Percentiles rank a stretch among this genome's conserved stretches.
These are phyloP conservation scores for Dioctria linearis DNA, from an alignment of 2,888 invertebrate species.

Conservation along the genomic window DNA sequence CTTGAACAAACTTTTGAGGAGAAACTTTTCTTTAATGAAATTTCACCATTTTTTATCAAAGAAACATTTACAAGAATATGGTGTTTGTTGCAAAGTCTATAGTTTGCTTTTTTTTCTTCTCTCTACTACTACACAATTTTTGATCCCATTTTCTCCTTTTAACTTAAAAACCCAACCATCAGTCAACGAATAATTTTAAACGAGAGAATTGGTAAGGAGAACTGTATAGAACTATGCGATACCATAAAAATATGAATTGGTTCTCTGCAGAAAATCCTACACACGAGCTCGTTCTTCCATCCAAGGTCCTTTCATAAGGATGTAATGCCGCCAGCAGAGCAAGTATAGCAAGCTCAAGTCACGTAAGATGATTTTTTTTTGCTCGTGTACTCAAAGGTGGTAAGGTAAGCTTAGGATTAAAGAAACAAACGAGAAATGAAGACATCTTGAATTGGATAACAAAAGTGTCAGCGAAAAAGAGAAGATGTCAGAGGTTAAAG, in stretches of 20 bases:
- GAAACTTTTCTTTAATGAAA: conserved; percentile 2
- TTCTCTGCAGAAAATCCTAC: no score
- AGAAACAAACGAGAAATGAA: neutral
- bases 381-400: neutral
- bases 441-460: neutral
- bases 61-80: neutral
- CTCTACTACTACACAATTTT: neutral
- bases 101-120: no score
- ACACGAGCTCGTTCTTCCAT: no score
- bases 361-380: conserved; percentile 4
- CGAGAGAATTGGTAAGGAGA: neutral
- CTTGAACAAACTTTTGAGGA: no score
- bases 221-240: no score
- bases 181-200: neutral
- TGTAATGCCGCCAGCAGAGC: neutral
- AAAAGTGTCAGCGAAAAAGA: conserved; percentile 7
- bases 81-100: no score
- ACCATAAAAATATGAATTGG: no score
- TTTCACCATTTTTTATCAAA: neutral
- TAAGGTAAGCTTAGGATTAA: no score
- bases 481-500: no score
- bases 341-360: neutral
- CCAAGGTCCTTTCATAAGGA: no score
- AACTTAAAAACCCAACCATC: neutral
- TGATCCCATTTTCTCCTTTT: conserved; percentile 1